Base-by-base conservation (phyloP, 2,113 vertebrate genomes). In the Ramphastos sulfuratus region DNA sequence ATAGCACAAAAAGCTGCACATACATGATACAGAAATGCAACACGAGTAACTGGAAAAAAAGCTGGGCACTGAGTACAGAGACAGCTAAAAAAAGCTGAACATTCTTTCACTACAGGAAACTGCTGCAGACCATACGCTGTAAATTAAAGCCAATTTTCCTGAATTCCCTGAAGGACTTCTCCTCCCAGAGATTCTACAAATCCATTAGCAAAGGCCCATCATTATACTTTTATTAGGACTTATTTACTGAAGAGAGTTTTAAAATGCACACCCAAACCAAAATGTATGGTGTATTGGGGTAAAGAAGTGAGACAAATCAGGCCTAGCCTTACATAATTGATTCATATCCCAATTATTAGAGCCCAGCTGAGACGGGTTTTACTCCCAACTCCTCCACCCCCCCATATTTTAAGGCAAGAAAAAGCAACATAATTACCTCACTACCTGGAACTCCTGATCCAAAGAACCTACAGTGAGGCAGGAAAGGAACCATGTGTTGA, bases 121-220 rank as follows among this genome's bases (percentile, higher is more conserved):
- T 79, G 84, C 74, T 93, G 46, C 59, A 92, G 63, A 94, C 71
- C 92, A 79, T 4, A 16, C 70, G 59, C 50, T 92, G 71, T 59
- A 87, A 91, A 96, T 92, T 60, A 91, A 93, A 93, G 74, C 46
- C 18, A 63, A 87, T 87, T 89, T 76, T 87, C 70, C 87, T 70
- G 16, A 87, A 82, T 73, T 92, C 81, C 71, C 89, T 74, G 17
- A 90, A 80, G 70, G 42, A 70, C 14, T 76, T 39, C n/a, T 85
- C 35, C 81, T 95, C 74, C n/a, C 30, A 39, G 46, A 70, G 46
- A 73, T 37, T 74, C 35, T 33, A 78, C 55, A 93, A 73, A 92
- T 64, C 54, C 74, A 66, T 86, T 44, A 88, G 58, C 54, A 75
- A 80, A 67, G 54, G 44, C 24, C 50, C 42, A 52, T 28, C 50